A percentile compares a stretch with the other conserved stretches of the same genome.
Evolutionary conservation across 1,140 invertebrate species (phyloP).

Genomic region (Trichonephila clavata): DNA sequence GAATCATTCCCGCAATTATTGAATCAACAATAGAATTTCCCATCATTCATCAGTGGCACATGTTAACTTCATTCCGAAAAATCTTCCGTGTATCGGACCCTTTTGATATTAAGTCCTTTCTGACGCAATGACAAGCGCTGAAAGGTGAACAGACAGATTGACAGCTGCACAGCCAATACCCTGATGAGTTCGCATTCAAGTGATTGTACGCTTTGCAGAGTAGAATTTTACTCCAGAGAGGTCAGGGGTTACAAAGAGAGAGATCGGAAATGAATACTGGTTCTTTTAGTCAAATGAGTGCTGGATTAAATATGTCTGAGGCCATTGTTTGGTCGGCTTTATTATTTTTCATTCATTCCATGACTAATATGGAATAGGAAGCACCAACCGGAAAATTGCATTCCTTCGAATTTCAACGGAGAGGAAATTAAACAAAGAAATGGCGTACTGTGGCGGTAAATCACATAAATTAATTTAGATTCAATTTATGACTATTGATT

Average conservation of each 20-base stretch:
- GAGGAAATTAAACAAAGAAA: background rate
- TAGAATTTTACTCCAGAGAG: background rate
- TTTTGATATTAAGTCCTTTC: background rate
- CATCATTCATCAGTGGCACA: background rate
- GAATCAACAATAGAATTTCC: background rate
- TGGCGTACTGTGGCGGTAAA: background rate
- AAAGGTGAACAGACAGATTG: background rate
- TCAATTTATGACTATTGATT: background rate
- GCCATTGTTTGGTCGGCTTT: background rate
- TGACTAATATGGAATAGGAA: slow-evolving; percentile 21
- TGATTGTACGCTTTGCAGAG: background rate
- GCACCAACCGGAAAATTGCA: background rate
- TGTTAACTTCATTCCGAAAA: background rate
- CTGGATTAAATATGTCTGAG: slow-evolving; percentile 22
- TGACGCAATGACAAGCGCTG: background rate
- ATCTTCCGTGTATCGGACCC: background rate
- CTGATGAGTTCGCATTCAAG: background rate
- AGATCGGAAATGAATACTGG: background rate
- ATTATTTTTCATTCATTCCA: slow-evolving; percentile 10
- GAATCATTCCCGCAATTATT: background rate
- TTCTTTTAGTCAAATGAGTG: background rate
- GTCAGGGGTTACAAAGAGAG: background rate
- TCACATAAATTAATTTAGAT: background rate
- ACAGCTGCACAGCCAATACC: background rate
- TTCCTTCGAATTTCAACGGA: background rate